Evolutionary conservation across 2,113 vertebrate species (phyloP).

Genomic region (Podilymbus podiceps): DNA sequence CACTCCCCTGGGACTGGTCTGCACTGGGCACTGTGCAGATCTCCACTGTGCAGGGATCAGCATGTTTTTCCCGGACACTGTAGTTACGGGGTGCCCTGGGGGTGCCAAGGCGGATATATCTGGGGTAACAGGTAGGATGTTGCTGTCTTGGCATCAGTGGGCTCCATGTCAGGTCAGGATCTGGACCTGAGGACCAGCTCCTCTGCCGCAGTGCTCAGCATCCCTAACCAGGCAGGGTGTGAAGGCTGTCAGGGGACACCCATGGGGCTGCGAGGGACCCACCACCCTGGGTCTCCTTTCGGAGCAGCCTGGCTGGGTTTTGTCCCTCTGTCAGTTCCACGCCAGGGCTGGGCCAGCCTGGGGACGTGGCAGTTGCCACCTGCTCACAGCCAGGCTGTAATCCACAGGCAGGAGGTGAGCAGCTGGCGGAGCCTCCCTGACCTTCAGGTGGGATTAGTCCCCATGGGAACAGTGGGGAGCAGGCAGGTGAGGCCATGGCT

Average conservation of each 20-base stretch:
- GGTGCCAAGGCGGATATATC: background rate
- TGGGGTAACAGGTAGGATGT: background rate
- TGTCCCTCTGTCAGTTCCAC: background rate
- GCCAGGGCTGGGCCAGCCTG: background rate
- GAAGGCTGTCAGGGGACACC: background rate
- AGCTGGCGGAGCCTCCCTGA: slow-evolving; percentile 64
- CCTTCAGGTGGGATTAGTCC: slow-evolving; percentile 79
- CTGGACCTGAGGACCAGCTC: background rate
- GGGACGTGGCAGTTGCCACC: background rate
- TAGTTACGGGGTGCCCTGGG: background rate
- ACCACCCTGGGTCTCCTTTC: background rate
- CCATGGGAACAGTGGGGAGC: slow-evolving; percentile 71
- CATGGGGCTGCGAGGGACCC: background rate
- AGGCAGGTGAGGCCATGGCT: background rate
- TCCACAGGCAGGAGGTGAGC: slow-evolving; percentile 63
- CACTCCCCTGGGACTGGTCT: background rate
- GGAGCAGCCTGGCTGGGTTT: background rate
- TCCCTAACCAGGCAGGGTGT: background rate
- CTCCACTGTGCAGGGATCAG: background rate
- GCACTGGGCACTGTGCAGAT: background rate
- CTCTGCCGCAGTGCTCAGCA: background rate
- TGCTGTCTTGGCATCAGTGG: accelerated
- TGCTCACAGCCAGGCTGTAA: slow-evolving; percentile 66
- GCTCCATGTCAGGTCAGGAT: background rate
- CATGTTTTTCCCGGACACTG: background rate